Conservation (phyloP, 1,140 invertebrate genomes). For the Drosophila pseudoananassae region DNA sequence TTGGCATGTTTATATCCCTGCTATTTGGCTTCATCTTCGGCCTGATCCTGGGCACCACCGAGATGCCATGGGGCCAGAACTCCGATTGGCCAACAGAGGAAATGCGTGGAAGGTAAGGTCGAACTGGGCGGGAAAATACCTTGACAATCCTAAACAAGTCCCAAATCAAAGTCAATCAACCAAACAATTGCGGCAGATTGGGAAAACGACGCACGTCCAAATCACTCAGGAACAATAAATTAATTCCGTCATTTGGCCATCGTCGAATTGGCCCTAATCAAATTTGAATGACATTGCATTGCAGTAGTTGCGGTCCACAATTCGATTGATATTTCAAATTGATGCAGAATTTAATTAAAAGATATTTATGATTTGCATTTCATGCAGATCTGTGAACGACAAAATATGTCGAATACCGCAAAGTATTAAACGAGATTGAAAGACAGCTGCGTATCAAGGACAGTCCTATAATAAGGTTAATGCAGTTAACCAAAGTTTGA, state of each 20-base stretch:
- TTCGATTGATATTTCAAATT: slow-evolving; percentile 8
- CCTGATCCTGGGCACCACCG: slow-evolving; percentile 89
- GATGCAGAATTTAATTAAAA: slow-evolving; percentile 31
- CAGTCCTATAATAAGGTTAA: too few species aligned
- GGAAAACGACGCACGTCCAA: slow-evolving; percentile 43
- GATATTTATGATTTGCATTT: slow-evolving; percentile 31
- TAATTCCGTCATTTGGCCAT: slow-evolving; percentile 28
- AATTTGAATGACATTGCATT: slow-evolving; percentile 19
- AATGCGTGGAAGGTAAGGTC: slow-evolving; percentile 89
- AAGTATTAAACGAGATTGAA: background rate
- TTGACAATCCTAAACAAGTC: slow-evolving; percentile 19
- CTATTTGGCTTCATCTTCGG: slow-evolving; percentile 92
- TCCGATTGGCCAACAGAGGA: slow-evolving; percentile 92
- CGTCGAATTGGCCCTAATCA: slow-evolving; percentile 17
- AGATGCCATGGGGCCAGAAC: slow-evolving; percentile 90
- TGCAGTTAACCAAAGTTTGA: too few species aligned
- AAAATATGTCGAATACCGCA: background rate
- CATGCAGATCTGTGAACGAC: slow-evolving; percentile 4
- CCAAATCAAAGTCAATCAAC: slow-evolving; percentile 53
- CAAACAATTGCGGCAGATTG: slow-evolving; percentile 58
- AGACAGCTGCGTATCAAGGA: background rate
- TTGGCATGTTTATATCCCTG: slow-evolving; percentile 90
- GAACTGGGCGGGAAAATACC: too few species aligned
- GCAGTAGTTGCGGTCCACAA: slow-evolving; percentile 1
- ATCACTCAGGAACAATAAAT: slow-evolving; percentile 32